A percentile compares a stretch with the other conserved stretches of the same genome.
Evolutionary conservation across 1,140 invertebrate genomes (phyloP).

Genomic region (Potamilus streckersoni): DNA sequence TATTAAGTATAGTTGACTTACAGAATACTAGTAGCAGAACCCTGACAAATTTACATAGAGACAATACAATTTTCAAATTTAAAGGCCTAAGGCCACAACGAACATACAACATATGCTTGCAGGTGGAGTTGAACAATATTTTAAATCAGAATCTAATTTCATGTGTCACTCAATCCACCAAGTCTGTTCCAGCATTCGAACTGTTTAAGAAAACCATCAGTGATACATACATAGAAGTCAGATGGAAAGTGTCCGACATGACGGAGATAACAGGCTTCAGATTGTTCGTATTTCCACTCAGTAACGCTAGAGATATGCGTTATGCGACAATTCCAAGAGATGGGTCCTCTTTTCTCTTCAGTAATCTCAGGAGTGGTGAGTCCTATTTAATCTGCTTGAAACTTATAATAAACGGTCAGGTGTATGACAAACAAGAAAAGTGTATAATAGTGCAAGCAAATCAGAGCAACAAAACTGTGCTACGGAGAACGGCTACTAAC

Average conservation of each 20-base stretch:
- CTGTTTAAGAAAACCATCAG: not conserved
- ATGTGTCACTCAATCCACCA: not conserved
- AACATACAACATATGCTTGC: conserved; percentile 23
- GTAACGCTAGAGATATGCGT: too few relatives aligned
- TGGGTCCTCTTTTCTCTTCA: too few relatives aligned
- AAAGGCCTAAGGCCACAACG: conserved; percentile 6
- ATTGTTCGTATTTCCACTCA: too few relatives aligned
- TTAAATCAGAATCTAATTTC: not conserved
- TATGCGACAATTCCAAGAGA: too few relatives aligned
- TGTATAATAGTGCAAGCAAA: conserved; percentile 10
- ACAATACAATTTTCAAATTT: conserved; percentile 7
- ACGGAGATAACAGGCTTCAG: too few relatives aligned
- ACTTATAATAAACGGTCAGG: not conserved
- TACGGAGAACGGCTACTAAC: not conserved
- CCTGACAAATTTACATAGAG: not conserved
- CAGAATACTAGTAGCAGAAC: not conserved
- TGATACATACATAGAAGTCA: not conserved
- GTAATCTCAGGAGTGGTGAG: too few relatives aligned
- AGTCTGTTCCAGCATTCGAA: too few relatives aligned
- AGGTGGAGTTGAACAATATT: conserved; percentile 9
- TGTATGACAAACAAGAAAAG: too few relatives aligned
- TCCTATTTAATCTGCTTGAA: conserved; percentile 16
- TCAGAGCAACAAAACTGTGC: not conserved
- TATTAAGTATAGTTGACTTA: conserved; percentile 1
- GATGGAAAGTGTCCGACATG: not conserved